These are phyloP conservation scores for Phrynosoma blainvillii DNA, from an alignment of 2,113 vertebrate genomes.

Conservation along the genomic window DNA sequence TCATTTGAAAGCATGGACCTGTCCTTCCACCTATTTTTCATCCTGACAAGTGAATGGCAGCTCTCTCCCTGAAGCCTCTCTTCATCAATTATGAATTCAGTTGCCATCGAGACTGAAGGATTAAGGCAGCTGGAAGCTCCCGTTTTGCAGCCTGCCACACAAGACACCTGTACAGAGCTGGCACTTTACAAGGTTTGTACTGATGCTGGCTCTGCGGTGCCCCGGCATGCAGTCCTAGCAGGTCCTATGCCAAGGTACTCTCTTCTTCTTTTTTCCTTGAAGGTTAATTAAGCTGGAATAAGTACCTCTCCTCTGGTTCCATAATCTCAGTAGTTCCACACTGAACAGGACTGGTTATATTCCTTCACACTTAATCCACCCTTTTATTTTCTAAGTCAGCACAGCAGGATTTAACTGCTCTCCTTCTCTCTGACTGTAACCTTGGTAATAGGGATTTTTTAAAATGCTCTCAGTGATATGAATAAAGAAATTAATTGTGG, in stretches of 20 bases:
- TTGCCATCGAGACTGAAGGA: slow-evolving; percentile 42
- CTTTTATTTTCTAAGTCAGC: not conserved
- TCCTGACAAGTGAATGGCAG: slow-evolving; percentile 23
- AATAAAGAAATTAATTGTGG: not conserved
- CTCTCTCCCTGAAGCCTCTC: not conserved
- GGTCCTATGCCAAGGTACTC: not conserved
- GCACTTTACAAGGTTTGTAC: not conserved
- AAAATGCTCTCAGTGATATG: not conserved
- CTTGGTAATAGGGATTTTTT: not conserved
- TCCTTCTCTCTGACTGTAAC: not conserved
- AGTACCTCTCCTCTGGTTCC: not conserved
- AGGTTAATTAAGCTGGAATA: not conserved
- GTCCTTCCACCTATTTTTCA: not conserved
- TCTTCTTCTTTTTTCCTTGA: not conserved
- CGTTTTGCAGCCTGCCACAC: slow-evolving; percentile 9
- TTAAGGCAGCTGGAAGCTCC: slow-evolving; percentile 9
- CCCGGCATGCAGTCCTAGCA: not conserved
- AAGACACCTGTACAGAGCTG: not conserved
- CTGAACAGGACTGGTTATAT: too few relatives aligned
- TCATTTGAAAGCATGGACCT: not conserved
- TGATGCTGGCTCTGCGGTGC: not conserved
- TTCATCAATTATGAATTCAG: slow-evolving; percentile 34
- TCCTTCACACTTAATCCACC: not conserved
- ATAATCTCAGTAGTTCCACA: too few relatives aligned
- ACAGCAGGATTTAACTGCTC: not conserved